Evolutionary conservation across 2,113 vertebrate genomes (phyloP).

Genomic region (Motacilla tschutschensis): DNA sequence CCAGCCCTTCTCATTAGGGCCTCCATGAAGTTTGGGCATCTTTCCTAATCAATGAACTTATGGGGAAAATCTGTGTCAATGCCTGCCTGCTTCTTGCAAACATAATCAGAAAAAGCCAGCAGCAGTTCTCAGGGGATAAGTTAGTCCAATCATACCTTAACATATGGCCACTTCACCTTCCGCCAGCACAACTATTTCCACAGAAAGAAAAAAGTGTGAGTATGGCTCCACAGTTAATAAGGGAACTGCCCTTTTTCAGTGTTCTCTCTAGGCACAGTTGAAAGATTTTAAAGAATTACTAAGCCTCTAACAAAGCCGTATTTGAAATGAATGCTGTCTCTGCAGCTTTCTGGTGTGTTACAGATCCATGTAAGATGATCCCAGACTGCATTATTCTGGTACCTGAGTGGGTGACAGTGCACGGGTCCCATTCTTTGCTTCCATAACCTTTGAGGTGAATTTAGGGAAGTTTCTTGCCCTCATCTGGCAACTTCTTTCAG

Average conservation of each 20-base stretch:
- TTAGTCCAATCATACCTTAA: not conserved
- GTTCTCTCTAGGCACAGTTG: not conserved
- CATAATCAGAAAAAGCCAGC: not conserved
- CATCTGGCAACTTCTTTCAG: not conserved
- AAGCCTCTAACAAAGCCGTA: not conserved
- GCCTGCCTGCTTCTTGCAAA: not conserved
- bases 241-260: not conserved
- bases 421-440: not conserved
- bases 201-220: not conserved
- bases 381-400: not conserved
- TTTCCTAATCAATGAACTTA: conserved; percentile 1
- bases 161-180: not conserved
- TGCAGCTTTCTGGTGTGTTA: not conserved
- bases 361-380: accelerated
- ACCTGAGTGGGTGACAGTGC: accelerated
- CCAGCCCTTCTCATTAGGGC: not conserved
- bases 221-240: not conserved
- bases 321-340: not conserved
- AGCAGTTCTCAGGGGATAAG: not conserved
- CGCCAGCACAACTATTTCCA: not conserved
- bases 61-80: not conserved
- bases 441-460: not conserved
- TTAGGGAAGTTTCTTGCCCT: not conserved
- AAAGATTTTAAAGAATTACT: not conserved
- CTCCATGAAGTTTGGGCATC: not conserved